Evolutionary conservation across 2,888 invertebrate species (phyloP).

Genomic region (Caenorhabditis sp.): DNA sequence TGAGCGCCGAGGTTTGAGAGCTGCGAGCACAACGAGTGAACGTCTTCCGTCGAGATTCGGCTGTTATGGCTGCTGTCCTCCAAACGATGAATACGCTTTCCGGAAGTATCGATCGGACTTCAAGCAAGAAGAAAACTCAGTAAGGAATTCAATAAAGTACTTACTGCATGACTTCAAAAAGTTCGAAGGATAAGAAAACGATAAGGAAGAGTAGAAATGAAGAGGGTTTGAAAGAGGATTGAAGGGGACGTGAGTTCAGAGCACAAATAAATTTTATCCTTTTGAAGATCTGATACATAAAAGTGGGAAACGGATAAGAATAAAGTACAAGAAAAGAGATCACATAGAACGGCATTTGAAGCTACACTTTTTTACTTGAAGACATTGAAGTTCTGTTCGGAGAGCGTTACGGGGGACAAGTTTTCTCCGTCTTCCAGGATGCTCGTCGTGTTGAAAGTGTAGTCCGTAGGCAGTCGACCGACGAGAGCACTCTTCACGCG

Average conservation of each 20-base stretch:
- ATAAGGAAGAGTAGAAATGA: not conserved
- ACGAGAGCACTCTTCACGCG: slow-evolving; percentile 3
- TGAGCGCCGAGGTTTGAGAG: slow-evolving; percentile 26
- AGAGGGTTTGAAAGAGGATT: too few species aligned
- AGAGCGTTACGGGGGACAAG: too few species aligned
- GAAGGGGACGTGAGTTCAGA: too few species aligned
- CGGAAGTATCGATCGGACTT: slow-evolving; percentile 42
- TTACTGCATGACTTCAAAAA: not conserved
- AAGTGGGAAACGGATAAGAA: too few species aligned
- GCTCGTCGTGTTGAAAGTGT: slow-evolving; percentile 35
- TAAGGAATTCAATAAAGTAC: too few species aligned
- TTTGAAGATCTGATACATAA: too few species aligned
- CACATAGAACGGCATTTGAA: not conserved
- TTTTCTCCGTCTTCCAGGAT: slow-evolving; percentile 7
- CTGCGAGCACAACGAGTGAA: slow-evolving; percentile 50
- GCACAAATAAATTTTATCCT: too few species aligned
- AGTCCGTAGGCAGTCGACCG: slow-evolving; percentile 16
- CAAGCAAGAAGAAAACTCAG: too few species aligned
- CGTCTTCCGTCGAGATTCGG: slow-evolving; percentile 36
- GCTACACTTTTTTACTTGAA: slow-evolving; percentile 14
- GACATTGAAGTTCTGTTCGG: slow-evolving; percentile 10
- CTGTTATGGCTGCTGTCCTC: slow-evolving; percentile 1
- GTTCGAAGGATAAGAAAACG: not conserved
- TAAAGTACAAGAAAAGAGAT: too few species aligned
- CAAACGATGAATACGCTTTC: slow-evolving; percentile 13